Conservation (phyloP, 2,113 vertebrate genomes). For the Rhynchomys soricoides region DNA sequence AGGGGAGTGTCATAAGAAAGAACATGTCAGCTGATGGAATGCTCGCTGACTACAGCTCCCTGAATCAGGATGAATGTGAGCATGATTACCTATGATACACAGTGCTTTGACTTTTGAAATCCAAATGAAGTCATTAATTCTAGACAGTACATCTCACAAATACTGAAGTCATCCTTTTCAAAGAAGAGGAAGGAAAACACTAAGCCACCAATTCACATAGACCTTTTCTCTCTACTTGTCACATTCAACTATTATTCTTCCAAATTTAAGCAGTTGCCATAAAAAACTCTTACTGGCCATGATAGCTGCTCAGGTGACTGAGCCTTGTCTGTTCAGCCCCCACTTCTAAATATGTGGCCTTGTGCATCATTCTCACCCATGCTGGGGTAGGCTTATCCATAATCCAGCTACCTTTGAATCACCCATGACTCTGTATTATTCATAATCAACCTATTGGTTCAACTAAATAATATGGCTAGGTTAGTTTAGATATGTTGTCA, state of each 20-base stretch:
- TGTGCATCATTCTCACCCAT: neutral
- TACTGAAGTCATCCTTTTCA: neutral
- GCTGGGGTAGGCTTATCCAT: neutral
- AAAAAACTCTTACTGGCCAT: slow-evolving; percentile 67
- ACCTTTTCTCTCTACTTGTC: neutral
- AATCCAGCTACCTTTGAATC: neutral
- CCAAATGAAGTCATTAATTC: slow-evolving; percentile 54
- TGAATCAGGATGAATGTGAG: neutral
- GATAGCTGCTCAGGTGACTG: neutral
- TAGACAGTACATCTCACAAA: neutral
- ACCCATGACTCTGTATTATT: neutral
- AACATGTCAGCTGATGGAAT: slow-evolving; percentile 41
- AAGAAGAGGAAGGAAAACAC: slow-evolving; percentile 21
- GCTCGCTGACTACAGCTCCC: neutral
- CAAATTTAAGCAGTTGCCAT: slow-evolving; percentile 52
- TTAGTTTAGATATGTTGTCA: neutral
- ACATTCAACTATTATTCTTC: neutral
- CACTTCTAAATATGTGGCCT: no score
- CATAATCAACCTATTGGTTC: neutral
- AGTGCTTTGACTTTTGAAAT: slow-evolving; percentile 47
- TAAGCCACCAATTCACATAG: neutral
- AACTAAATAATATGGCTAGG: neutral
- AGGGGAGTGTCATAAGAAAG: slow-evolving; percentile 54
- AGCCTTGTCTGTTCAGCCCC: neutral
- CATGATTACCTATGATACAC: slow-evolving; percentile 19